Evolutionary conservation across 1,140 invertebrate genomes (phyloP).

Genomic region (Chionoecetes opilio): DNA sequence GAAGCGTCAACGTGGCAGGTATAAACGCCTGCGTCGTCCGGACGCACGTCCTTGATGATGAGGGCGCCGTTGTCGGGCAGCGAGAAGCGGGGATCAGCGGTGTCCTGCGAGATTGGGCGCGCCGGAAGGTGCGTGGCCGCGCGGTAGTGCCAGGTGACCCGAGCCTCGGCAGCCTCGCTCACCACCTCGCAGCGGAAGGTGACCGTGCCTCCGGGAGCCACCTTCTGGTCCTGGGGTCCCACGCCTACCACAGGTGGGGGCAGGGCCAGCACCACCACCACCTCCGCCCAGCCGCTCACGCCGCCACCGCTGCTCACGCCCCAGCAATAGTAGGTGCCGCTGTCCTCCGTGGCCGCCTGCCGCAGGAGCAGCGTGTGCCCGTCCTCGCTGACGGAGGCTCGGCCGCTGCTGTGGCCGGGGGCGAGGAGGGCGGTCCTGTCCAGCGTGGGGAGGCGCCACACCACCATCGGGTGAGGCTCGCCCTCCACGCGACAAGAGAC

Average conservation of each 20-base stretch:
- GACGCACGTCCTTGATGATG: slow-evolving; percentile 62
- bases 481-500: slow-evolving; percentile 75
- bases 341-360: slow-evolving; percentile 52
- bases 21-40: slow-evolving; percentile 60
- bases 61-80: slow-evolving; percentile 67
- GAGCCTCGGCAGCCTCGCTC: slow-evolving; percentile 61
- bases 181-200: slow-evolving; percentile 69
- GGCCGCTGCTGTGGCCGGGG: slow-evolving; percentile 33
- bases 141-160: slow-evolving; percentile 72
- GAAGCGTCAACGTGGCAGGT: slow-evolving; percentile 31
- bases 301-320: slow-evolving; percentile 67
- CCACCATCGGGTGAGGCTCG: slow-evolving; percentile 70
- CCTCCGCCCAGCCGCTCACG: slow-evolving; percentile 57
- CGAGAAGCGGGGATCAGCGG: slow-evolving; percentile 36
- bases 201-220: slow-evolving; percentile 60
- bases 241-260: slow-evolving; percentile 64
- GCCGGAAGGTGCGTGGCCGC: slow-evolving; percentile 75
- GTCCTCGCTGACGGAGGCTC: slow-evolving; percentile 55
- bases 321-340: slow-evolving; percentile 69
- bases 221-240: slow-evolving; percentile 58
- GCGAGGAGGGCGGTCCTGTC: slow-evolving; percentile 73
- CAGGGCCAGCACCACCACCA: slow-evolving; percentile 48
- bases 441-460: slow-evolving; percentile 77
- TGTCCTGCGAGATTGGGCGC: slow-evolving; percentile 56
- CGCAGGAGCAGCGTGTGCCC: slow-evolving; percentile 38